Base-by-base conservation (phyloP, 64 coral and sea anemone genomes). In the Stichodactyla mertensii region DNA sequence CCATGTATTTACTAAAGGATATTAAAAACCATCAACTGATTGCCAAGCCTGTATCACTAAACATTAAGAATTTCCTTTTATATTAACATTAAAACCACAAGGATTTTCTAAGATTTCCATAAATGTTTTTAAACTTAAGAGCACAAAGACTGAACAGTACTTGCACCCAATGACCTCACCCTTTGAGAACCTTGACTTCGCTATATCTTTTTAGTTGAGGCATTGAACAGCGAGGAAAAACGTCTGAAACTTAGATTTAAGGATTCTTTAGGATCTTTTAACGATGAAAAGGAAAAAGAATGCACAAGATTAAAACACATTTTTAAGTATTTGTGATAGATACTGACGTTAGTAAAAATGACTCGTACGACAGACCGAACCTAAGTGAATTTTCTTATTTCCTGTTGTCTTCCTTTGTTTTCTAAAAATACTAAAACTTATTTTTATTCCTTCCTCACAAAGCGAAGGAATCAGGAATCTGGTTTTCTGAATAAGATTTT, bases 51-150 rank as follows among this genome's bases (percentile, higher is more conserved):
- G 16, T 74, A 74, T 74, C 12, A 74, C 22, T 74, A 74, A 74
- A 26, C 69, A 31, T 74, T 74, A 74, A 31, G 4, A 26, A n/a
- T 36, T 74, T 74, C 24, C 69, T 74, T 74, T 14, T 74, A 12
- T 74, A 74, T 74, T 74, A 74, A 23, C 69, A 74, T 74, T 23
- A 74, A 26, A 74, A 74, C 69, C 69, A 4, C 69, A 74, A 74
- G 27, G 69, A 11, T 36, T 26, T 74, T 74, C 69, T 27, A 74
- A 74, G 69, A 11, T 74, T 26, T 74, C 27, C 22, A 74, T 13
- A n/a, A 74, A 74, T 74, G 27, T 74, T 74, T 74, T 31, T 20
- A 74, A 12, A 74, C 69, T 74, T 14, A 11, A 27, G 23, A 31
- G 69, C 24, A 74, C 16, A 74, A 74, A 74, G 24, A 22, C 12